Conservation (phyloP, 2,888 invertebrate species). For the Xestia c-nigrum region DNA sequence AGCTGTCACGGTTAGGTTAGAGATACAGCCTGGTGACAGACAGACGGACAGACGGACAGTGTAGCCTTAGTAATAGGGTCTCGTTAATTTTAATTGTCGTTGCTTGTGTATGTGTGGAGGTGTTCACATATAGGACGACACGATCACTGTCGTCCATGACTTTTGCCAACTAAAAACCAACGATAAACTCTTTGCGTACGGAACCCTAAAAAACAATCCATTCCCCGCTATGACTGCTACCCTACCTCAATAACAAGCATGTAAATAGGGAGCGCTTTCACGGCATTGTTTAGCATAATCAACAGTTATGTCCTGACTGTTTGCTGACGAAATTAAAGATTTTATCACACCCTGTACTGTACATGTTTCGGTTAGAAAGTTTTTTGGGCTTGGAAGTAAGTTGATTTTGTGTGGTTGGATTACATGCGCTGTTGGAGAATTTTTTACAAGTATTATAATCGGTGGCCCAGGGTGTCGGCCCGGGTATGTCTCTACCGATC, state of each 20-base stretch:
- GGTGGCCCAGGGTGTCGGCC: too few relatives aligned
- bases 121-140: too few relatives aligned
- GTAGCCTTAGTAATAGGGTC: too few relatives aligned
- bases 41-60: too few relatives aligned
- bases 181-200: too few relatives aligned
- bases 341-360: slow-evolving; percentile 66
- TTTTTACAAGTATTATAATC: neutral
- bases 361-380: slow-evolving; percentile 2
- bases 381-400: slow-evolving; percentile 14
- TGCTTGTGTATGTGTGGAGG: too few relatives aligned
- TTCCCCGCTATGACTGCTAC: slow-evolving; percentile 6
- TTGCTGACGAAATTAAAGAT: slow-evolving; percentile 74
- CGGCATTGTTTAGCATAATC: slow-evolving; percentile 74
- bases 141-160: too few relatives aligned
- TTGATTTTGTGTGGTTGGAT: neutral
- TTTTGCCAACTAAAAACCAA: too few relatives aligned
- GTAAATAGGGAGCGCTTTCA: slow-evolving; percentile 62
- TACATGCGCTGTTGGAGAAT: neutral
- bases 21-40: too few relatives aligned
- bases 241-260: slow-evolving; percentile 36
- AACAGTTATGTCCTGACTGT: slow-evolving; percentile 70
- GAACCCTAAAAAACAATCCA: neutral
- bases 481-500: too few relatives aligned
- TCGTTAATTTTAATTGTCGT: too few relatives aligned
- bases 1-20: too few relatives aligned